Conservation (phyloP, 2,113 vertebrate genomes). For the Entelurus aequoreus region DNA sequence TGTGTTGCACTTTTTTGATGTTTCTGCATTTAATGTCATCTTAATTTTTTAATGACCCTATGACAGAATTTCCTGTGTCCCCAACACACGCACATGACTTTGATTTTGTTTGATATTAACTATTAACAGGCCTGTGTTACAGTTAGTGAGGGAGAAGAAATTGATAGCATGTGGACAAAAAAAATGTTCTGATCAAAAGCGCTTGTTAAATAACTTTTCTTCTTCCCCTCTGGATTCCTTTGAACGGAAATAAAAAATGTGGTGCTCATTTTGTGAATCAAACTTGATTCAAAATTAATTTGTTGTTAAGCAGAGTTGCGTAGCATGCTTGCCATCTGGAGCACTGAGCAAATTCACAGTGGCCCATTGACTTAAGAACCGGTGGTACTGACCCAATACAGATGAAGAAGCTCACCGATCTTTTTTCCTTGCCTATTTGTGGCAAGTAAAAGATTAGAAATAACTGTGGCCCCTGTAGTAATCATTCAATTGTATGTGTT, state of each 20-base stretch:
- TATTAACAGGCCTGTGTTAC: constrained; percentile 86
- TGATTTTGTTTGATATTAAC: constrained; percentile 85
- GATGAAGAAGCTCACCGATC: constrained; percentile 56
- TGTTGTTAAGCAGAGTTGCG: constrained; percentile 52
- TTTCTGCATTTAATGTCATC: constrained; percentile 50
- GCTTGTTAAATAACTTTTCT: constrained; percentile 73
- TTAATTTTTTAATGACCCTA: constrained; percentile 66
- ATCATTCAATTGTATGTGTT: constrained; percentile 5
- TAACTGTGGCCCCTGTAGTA: constrained; percentile 24
- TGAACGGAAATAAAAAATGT: constrained; percentile 32
- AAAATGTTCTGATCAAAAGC: constrained; percentile 77
- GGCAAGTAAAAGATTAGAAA: constrained; percentile 16
- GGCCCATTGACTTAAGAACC: constrained; percentile 55
- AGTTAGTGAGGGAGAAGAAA: constrained; percentile 76
- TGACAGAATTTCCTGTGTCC: constrained; percentile 81
- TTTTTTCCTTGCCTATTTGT: constrained; percentile 43
- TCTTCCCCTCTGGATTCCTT: constrained; percentile 12
- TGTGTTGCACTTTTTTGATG: constrained; percentile 11
- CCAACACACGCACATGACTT: constrained; percentile 75
- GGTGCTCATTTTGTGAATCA: constrained; percentile 37
- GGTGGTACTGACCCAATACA: constrained; percentile 58
- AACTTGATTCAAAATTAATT: constrained; percentile 55
- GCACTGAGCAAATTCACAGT: constrained; percentile 56
- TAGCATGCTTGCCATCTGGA: constrained; percentile 63
- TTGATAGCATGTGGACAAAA: constrained; percentile 81